A percentile compares a stretch with the other conserved stretches of the same genome.
phyloP scores from a whole-genome alignment of 2,888 invertebrate species.

The Drosophila planitibia region DNA sequence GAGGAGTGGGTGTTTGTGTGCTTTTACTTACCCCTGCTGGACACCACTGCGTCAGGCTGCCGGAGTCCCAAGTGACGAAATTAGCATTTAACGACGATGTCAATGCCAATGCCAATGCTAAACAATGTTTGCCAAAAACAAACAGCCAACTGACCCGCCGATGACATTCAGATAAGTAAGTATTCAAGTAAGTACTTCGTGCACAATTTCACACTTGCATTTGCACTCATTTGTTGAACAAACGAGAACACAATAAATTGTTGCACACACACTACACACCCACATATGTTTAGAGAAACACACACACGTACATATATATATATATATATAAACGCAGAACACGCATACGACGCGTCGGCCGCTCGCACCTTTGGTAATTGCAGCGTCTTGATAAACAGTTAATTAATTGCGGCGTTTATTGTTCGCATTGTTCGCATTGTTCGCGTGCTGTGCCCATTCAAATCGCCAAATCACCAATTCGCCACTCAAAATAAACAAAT shows the following conservation, averaged over 20 bases:
- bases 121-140: neutral
- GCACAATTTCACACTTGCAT: conserved; percentile 51
- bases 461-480: conserved; percentile 26
- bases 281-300: neutral
- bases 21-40: conserved; percentile 38
- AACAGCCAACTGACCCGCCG: conserved; percentile 34
- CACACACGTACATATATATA: neutral
- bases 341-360: conserved; percentile 27
- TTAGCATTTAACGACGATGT: conserved; percentile 57
- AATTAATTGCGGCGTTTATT: conserved; percentile 58
- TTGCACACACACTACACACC: conserved; percentile 2
- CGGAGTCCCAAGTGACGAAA: conserved; percentile 55
- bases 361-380: conserved; percentile 32
- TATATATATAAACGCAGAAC: neutral
- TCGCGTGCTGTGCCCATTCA: conserved; percentile 53
- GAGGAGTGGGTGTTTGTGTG: neutral
- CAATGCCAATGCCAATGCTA: conserved; percentile 40
- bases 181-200: conserved; percentile 25
- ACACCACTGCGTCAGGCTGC: conserved; percentile 21
- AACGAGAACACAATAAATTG: conserved; percentile 18
- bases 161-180: conserved; percentile 13
- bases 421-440: conserved; percentile 53
- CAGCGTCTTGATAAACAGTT: conserved; percentile 51
- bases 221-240: conserved; percentile 32
- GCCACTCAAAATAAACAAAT: conserved; percentile 44